Base-by-base conservation (phyloP, 2,113 vertebrate genomes). In the Solea senegalensis region DNA sequence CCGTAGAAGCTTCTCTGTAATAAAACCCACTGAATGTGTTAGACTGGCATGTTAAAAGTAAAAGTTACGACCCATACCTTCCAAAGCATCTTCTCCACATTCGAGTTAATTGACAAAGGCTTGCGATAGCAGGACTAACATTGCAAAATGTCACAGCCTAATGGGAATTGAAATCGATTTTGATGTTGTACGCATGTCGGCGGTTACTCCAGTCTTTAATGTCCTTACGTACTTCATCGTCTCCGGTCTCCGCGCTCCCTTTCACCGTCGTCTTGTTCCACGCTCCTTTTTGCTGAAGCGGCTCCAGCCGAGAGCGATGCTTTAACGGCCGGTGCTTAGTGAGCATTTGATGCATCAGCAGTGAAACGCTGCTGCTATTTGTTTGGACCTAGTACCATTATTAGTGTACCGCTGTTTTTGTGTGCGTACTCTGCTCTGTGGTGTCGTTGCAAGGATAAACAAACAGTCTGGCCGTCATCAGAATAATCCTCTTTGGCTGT, bases 401-500 rank as follows among this genome's bases (percentile, higher is more conserved):
- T 59, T 51, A 14, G n/a, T 10, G 15, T 54, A 55, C 50, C 54
- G 55, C 55, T 58, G 43, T 61, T 64, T 70, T 40, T 53, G 21
- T 80, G 65, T 57, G 43, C 53, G 2, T 74, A 64, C 68, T 76
- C 69, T 34, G 62, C 15, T 56, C 48, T 11, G 39, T 10, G 8
- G 52, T 62, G 71, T 78, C 60, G 45, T 57, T 82, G 69, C 80
- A 79, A 55, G 63, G 66, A 65, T 76, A 60, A 85, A 65, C 76
- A 83, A 88, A 85, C 82, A 68, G 58, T 50, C 73, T 9, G 62
- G 74, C 81, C 50, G 72, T 76, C 56, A 69, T 68, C 49, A 39
- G 57, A 48, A 66, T 78, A 84, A 88, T 86, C 85, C 74, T 61
- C 74, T 62, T 85, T 80, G 78, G 45, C 54, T 71, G 58, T 28